Conservation (phyloP, 2,888 invertebrate genomes). For the Lapara coniferarum region DNA sequence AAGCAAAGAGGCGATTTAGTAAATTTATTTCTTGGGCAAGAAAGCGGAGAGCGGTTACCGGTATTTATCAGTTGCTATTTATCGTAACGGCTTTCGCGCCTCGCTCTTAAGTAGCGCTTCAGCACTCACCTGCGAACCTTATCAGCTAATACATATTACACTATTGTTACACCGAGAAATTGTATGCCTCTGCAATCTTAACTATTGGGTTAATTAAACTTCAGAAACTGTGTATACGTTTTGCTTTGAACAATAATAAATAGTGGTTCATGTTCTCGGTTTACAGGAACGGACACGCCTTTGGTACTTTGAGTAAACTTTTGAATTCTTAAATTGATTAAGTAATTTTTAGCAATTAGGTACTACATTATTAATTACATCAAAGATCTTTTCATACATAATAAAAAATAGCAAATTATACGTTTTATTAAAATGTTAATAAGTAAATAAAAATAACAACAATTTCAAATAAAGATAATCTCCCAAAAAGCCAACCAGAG, state of each 20-base stretch:
- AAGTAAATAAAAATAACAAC: no score
- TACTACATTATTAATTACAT: no score
- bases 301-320: no score
- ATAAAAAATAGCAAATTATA: no score
- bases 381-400: no score
- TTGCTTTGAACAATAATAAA: neutral
- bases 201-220: conserved; percentile 21
- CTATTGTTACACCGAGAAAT: conserved; percentile 21
- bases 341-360: no score
- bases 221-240: neutral
- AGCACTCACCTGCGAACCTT: conserved; percentile 44
- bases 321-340: no score
- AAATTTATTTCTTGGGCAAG: conserved; percentile 41
- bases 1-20: conserved; percentile 2
- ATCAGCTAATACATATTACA: conserved; percentile 30
- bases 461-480: no score
- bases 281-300: no score
- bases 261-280: neutral
- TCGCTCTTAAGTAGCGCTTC: conserved; percentile 49
- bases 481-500: no score
- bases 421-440: no score
- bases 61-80: conserved; percentile 57
- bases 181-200: conserved; percentile 5
- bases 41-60: conserved; percentile 35
- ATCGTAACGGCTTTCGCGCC: conserved; percentile 58